A percentile compares a stretch with the other conserved stretches of the same genome.
Evolutionary conservation across 2,888 invertebrate genomes (phyloP).

Genomic region (Drosophila colorata): DNA sequence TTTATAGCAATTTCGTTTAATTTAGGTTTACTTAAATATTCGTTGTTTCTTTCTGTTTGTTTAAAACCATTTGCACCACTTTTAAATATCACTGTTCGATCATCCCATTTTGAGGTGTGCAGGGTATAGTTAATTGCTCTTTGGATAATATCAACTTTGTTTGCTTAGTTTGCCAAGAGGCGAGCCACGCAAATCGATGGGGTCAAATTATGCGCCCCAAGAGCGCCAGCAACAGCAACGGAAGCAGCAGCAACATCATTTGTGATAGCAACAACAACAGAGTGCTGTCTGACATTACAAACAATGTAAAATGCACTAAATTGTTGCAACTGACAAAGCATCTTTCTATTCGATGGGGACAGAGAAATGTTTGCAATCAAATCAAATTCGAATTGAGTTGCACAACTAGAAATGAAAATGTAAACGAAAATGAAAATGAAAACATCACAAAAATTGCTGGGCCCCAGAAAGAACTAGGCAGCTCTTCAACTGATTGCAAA

Average conservation of each 20-base stretch:
- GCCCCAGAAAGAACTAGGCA: constrained; percentile 25
- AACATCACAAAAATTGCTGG: constrained; percentile 47
- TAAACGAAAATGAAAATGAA: constrained; percentile 49
- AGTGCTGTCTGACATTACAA: constrained; percentile 55
- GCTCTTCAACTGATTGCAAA: constrained; percentile 68
- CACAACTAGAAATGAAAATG: constrained; percentile 47
- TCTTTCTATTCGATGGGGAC: constrained; percentile 30
- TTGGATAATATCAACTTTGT: constrained; percentile 64
- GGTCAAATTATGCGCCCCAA: constrained; percentile 55
- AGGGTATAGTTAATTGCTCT: constrained; percentile 56
- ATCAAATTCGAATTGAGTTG: constrained; percentile 75
- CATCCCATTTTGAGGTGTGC: background rate
- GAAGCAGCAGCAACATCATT: constrained; percentile 12
- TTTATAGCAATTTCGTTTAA: background rate
- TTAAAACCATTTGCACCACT: background rate
- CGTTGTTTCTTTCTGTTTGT: no score
- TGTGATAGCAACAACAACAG: constrained; percentile 11
- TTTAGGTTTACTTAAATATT: no score
- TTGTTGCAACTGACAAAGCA: constrained; percentile 60
- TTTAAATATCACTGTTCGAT: background rate
- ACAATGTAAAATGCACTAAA: constrained; percentile 73
- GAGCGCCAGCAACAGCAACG: constrained; percentile 19
- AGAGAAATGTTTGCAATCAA: constrained; percentile 65
- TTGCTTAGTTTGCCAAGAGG: constrained; percentile 32
- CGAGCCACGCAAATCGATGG: constrained; percentile 32